Conservation (phyloP, 2,888 invertebrate species). For the Dascillus cervinus region DNA sequence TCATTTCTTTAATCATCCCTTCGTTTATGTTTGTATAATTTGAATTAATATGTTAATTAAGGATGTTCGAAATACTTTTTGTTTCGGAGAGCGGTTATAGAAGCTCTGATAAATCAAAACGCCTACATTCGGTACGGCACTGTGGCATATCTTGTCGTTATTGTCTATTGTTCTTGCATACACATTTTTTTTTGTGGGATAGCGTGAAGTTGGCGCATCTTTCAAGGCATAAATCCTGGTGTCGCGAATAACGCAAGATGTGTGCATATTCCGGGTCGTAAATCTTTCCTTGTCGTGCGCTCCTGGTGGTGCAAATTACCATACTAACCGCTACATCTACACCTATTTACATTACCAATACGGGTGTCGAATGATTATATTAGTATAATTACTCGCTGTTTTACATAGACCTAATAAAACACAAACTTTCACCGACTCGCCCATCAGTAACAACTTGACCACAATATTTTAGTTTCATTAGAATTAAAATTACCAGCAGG, state of each 20-base stretch:
- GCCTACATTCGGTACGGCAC: no score
- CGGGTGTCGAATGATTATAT: slow-evolving; percentile 28
- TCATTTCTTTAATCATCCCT: slow-evolving; percentile 25
- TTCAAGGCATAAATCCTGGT: slow-evolving; percentile 23
- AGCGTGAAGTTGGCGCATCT: slow-evolving; percentile 26
- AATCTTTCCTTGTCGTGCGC: slow-evolving; percentile 28
- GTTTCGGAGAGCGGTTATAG: no score
- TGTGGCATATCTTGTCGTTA: no score
- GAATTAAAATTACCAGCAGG: no score
- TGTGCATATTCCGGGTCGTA: slow-evolving; percentile 24
- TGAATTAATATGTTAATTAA: slow-evolving; percentile 28
- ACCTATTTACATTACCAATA: slow-evolving; percentile 31
- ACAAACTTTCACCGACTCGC: no score
- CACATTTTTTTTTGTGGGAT: slow-evolving; percentile 19
- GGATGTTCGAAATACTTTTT: slow-evolving; percentile 9
- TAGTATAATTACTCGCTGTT: slow-evolving; percentile 13
- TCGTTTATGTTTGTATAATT: slow-evolving; percentile 16
- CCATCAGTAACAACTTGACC: no score
- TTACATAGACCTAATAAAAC: no score
- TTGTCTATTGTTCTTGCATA: slow-evolving; percentile 27
- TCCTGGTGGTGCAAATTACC: slow-evolving; percentile 29
- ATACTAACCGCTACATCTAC: slow-evolving; percentile 33
- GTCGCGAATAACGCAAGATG: slow-evolving; percentile 19
- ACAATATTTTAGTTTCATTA: no score
- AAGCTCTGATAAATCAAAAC: slow-evolving; percentile 2